These are phyloP conservation scores for Mesocricetus auratus DNA, from an alignment of 2,113 vertebrate species.

Conservation along the genomic window DNA sequence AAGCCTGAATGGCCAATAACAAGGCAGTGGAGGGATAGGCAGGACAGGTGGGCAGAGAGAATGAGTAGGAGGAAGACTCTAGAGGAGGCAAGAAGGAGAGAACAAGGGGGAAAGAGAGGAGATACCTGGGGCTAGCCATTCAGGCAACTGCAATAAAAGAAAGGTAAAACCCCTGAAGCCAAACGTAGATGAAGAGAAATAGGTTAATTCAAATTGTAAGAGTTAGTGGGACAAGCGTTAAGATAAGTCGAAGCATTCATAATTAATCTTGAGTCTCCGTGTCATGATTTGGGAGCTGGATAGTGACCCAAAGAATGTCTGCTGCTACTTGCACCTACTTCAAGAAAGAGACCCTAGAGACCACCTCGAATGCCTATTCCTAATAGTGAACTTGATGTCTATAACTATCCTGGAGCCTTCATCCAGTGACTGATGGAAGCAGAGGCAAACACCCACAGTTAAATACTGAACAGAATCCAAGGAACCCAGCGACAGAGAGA, in stretches of 20 bases:
- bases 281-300: not conserved
- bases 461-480: too few relatives aligned
- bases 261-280: not conserved
- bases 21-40: not conserved
- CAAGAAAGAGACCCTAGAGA: not conserved
- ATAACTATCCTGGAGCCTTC: too few relatives aligned
- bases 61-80: not conserved
- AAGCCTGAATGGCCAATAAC: not conserved
- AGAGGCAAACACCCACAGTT: too few relatives aligned
- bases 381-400: too few relatives aligned
- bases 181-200: not conserved
- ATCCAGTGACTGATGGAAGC: too few relatives aligned
- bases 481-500: too few relatives aligned
- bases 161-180: not conserved
- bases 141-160: not conserved
- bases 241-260: not conserved
- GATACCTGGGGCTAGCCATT: not conserved
- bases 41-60: not conserved
- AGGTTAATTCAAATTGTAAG: not conserved
- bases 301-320: not conserved
- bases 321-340: not conserved
- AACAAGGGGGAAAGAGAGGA: not conserved
- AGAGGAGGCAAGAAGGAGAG: not conserved
- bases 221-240: not conserved
- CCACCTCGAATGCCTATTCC: too few relatives aligned